These are phyloP conservation scores for Rhincodon typus DNA, from an alignment of 2,797 vertebrate species.

Conservation along the genomic window DNA sequence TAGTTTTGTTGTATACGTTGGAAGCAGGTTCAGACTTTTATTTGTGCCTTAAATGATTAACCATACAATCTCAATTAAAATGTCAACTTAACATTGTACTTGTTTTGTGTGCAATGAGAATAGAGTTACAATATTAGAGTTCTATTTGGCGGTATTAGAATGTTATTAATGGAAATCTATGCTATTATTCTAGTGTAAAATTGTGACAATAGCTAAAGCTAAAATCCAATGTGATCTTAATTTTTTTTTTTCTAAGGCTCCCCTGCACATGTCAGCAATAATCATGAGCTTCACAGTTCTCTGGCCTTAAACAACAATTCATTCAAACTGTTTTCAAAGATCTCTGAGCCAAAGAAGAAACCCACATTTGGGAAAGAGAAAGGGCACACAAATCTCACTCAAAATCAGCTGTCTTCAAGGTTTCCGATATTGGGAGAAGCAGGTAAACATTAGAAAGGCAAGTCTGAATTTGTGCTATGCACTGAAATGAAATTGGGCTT, in stretches of 20 bases:
- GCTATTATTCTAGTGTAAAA: background rate
- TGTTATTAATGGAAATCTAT: background rate
- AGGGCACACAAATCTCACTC: background rate
- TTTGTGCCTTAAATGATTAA: background rate
- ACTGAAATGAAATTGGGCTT: constrained; percentile 22
- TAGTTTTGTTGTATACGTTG: background rate
- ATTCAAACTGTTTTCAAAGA: constrained; percentile 54
- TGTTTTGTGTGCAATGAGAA: background rate
- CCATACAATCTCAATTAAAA: background rate
- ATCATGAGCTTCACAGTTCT: constrained; percentile 55
- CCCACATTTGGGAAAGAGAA: constrained; percentile 41
- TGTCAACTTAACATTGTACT: background rate
- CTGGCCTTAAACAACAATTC: constrained; percentile 55
- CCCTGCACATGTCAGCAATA: constrained; percentile 61
- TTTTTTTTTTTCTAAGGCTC: constrained; percentile 56
- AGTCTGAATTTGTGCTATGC: background rate
- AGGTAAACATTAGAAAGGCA: constrained; percentile 46
- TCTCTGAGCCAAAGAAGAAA: constrained; percentile 40
- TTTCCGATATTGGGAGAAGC: constrained; percentile 45
- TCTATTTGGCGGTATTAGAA: background rate
- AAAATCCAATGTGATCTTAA: background rate
- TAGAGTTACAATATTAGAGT: background rate
- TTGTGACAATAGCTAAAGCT: background rate
- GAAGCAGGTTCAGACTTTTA: too few relatives aligned
- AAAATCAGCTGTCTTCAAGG: constrained; percentile 41